Evolutionary conservation across 2,888 invertebrate species (phyloP).

Genomic region (Drosophila sordidapex): DNA sequence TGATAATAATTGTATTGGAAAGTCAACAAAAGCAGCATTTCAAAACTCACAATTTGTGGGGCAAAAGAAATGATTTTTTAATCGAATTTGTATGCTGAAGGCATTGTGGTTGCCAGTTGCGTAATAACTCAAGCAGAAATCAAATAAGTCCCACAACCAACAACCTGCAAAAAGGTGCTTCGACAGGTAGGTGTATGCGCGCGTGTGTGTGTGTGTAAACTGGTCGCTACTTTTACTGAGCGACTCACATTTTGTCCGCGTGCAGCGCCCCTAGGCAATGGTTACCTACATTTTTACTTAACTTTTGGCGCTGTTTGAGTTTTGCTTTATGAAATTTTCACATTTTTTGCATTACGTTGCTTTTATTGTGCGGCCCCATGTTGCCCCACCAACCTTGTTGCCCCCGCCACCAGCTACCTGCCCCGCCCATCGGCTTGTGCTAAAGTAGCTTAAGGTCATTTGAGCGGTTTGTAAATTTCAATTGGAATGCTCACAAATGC

Average conservation of each 20-base stretch:
- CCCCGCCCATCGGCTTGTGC: conserved; percentile 40
- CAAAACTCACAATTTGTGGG: conserved; percentile 11
- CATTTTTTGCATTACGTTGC: conserved; percentile 59
- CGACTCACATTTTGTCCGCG: conserved; percentile 43
- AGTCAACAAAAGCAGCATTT: conserved; percentile 5
- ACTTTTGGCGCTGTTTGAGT: conserved; percentile 68
- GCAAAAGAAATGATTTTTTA: conserved; percentile 46
- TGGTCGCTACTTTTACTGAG: conserved; percentile 39
- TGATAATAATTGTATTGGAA: background rate
- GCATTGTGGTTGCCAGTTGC: conserved; percentile 57
- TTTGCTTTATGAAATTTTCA: conserved; percentile 73
- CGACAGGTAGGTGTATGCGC: background rate
- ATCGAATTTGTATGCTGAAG: conserved; percentile 61
- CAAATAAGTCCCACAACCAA: conserved; percentile 39
- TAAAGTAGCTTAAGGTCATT: conserved; percentile 72
- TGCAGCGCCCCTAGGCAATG: conserved; percentile 52
- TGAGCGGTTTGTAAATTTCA: conserved; percentile 71
- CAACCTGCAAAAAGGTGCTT: conserved; percentile 31
- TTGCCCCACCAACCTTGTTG: conserved; percentile 2
- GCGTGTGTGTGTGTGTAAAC: conserved; percentile 13
- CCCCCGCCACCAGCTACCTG: background rate
- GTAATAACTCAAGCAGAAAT: conserved; percentile 70
- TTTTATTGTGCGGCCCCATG: conserved; percentile 41
- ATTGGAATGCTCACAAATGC: conserved; percentile 59
- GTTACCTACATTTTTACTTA: conserved; percentile 73